Base-by-base conservation (phyloP, 2,113 vertebrate genomes). In the Apaloderma vittatum region DNA sequence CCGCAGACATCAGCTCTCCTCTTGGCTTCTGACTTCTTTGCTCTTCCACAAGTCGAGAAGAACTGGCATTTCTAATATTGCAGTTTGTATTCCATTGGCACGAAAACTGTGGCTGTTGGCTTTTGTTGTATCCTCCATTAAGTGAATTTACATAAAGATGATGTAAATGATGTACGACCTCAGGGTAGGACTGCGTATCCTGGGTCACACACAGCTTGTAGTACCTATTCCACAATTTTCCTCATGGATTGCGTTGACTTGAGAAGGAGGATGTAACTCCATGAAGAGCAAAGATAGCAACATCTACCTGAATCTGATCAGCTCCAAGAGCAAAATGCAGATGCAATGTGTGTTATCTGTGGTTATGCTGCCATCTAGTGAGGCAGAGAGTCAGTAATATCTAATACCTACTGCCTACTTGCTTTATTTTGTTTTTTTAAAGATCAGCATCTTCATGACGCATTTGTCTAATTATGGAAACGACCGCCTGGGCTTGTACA, bases 391-490 rank as follows among this genome's bases (percentile, higher is more conserved):
- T 78, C 55, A 55, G 78, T 40, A 40, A 12, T 40, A 40, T 40
- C 40, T 40, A 8, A 40, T 40, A 40, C 10, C 40, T 40, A 40
- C 40, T 24, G 20, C 77, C 48, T 27, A 11, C 73, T 93, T 32
- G 2, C 36, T 90, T 46, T 8, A 0, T 72, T 90, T 72, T 86
- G 27, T 90, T 75, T 94, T 94, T 55, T 86, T 77, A 4, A 91
- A 99, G 99, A 99, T 99, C 71, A 99, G 99, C 97, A 99, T 99
- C 97, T 99, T 99, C 97, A 99, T 99, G 99, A 99, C 99, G 14
- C 99, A 99, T 97, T 95, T 99, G 93, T 99, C 99, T 8, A 99
- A 99, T 94, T 99, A 99, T 1, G 99, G 99, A 22, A 99, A 99
- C 9, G 99, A 99, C 92, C 98, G 99, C 18, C 97, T 99, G 96